Evolutionary conservation across 2,797 vertebrate species (phyloP).

Genomic region (Gadopsis bispinosus): DNA sequence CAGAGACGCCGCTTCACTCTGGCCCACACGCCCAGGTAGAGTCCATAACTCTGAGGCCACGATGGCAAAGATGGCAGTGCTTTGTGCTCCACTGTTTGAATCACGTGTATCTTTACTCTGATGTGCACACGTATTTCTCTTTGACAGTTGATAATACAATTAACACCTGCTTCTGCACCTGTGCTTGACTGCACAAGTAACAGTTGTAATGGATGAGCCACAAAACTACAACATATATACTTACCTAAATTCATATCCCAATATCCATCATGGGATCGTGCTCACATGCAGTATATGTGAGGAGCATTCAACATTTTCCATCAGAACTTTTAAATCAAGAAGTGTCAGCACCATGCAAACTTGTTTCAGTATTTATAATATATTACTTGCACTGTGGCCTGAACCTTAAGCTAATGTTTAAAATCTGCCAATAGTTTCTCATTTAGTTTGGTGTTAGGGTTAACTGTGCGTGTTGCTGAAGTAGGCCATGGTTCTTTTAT

Average conservation of each 20-base stretch:
- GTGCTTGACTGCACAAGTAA: not conserved
- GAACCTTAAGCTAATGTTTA: not conserved
- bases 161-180: not conserved
- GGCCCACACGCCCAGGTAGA: constrained; percentile 87
- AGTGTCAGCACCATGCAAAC: not conserved
- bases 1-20: constrained; percentile 89
- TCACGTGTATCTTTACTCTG: not conserved
- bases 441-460: not conserved
- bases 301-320: not conserved
- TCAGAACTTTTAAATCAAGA: not conserved
- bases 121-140: not conserved
- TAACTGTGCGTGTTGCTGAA: constrained; percentile 23
- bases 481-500: not conserved
- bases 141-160: not conserved
- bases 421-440: not conserved
- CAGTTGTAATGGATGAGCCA: not conserved
- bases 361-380: not conserved
- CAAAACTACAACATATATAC: not conserved
- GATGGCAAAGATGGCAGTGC: not conserved
- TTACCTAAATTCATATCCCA: not conserved
- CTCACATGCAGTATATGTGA: not conserved
- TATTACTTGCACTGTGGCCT: not conserved
- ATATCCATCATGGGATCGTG: not conserved
- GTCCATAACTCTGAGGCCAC: not conserved
- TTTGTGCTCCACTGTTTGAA: not conserved